Conservation (phyloP, 2,888 invertebrate genomes). For the Sinohyriopsis cumingii region DNA sequence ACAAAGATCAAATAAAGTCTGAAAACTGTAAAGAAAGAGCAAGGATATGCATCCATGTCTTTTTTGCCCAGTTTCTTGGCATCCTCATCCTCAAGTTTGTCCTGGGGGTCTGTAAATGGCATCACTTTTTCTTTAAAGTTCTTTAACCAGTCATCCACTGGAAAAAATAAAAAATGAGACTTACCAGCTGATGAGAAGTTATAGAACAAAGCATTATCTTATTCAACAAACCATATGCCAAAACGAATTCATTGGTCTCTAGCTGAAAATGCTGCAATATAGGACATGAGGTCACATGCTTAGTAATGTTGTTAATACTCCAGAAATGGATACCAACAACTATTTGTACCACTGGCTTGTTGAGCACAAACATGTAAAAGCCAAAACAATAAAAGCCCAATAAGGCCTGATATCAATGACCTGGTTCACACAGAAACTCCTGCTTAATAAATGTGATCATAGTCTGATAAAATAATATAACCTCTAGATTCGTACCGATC, state of each 20-base stretch:
- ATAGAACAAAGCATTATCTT: neutral
- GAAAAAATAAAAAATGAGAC: conserved; percentile 11
- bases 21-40: conserved; percentile 3
- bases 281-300: no score
- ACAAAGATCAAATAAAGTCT: no score
- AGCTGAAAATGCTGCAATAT: neutral
- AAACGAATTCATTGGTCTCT: neutral
- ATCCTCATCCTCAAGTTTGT: conserved; percentile 82
- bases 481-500: no score
- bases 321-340: no score
- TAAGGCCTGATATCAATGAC: no score
- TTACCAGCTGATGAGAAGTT: neutral
- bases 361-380: no score
- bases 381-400: no score
- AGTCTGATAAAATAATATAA: no score
- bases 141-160: conserved; percentile 73
- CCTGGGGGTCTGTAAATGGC: conserved; percentile 86
- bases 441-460: no score
- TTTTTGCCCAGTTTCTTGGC: conserved; percentile 88
- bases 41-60: conserved; percentile 77
- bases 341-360: no score
- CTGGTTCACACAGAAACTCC: no score
- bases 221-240: neutral
- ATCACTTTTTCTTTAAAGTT: conserved; percentile 93
- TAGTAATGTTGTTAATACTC: no score